phyloP scores from a whole-genome alignment of 2,113 vertebrate genomes.

The Paralichthys olivaceus region DNA sequence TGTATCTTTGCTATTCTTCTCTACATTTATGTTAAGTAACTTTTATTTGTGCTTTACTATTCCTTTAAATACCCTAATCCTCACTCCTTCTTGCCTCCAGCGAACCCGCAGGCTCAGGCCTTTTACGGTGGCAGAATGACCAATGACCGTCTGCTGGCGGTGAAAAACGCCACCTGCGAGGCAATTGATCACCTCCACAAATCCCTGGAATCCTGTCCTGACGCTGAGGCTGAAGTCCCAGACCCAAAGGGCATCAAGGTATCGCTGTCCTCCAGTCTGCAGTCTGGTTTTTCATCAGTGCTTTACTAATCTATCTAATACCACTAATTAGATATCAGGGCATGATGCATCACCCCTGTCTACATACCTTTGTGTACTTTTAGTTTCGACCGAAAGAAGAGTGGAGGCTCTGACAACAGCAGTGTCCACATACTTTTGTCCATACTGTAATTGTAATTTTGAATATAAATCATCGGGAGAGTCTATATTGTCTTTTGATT shows the following conservation, averaged over 20 bases:
- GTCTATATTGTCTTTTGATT: not conserved
- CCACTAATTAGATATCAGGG: too few species aligned
- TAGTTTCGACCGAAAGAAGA: not conserved
- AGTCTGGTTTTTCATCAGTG: not conserved
- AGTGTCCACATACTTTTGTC: too few species aligned
- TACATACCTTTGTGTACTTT: not conserved
- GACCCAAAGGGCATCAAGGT: slow-evolving; percentile 90
- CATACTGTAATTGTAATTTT: not conserved
- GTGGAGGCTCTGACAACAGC: not conserved
- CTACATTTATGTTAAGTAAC: not conserved
- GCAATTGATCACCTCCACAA: slow-evolving; percentile 90
- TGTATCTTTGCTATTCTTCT: not conserved
- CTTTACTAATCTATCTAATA: not conserved
- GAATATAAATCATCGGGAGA: too few species aligned
- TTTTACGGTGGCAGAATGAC: slow-evolving; percentile 86
- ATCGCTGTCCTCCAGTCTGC: not conserved
- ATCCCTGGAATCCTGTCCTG: slow-evolving; percentile 89
- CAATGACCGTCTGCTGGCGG: slow-evolving; percentile 74
- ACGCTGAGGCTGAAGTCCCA: slow-evolving; percentile 72
- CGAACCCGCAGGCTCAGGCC: slow-evolving; percentile 58
- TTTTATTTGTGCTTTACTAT: not conserved
- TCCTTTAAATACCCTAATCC: not conserved
- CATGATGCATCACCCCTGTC: not conserved
- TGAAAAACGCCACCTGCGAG: slow-evolving; percentile 85
- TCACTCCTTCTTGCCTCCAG: slow-evolving; percentile 48